These are phyloP conservation scores for Seladonia tumulorum DNA, from an alignment of 2,888 invertebrate genomes.

Conservation along the genomic window DNA sequence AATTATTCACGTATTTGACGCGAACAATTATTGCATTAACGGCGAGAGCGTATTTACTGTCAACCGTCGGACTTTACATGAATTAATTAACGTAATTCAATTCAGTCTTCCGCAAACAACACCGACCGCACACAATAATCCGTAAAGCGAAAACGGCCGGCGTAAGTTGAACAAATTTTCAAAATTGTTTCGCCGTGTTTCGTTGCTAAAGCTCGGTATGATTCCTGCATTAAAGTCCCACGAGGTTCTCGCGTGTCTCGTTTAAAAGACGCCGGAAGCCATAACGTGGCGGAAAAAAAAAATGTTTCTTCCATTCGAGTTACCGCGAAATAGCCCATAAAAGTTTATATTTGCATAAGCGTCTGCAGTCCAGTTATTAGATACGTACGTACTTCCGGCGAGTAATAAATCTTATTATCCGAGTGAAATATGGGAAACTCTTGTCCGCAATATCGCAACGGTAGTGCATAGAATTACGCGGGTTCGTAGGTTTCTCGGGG, in stretches of 20 bases:
- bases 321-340: background rate
- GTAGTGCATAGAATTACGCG: slow-evolving; percentile 34
- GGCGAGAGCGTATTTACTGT: background rate
- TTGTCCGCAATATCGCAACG: slow-evolving; percentile 40
- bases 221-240: background rate
- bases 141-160: background rate
- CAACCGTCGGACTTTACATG: background rate
- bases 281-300: background rate
- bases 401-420: slow-evolving; percentile 58
- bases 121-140: background rate
- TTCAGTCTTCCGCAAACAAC: background rate
- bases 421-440: slow-evolving; percentile 33
- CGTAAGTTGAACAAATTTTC: too few relatives aligned
- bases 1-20: background rate
- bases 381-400: background rate
- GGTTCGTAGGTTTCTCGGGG: slow-evolving; percentile 1
- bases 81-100: background rate
- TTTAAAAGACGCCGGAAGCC: background rate
- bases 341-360: background rate
- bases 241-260: background rate
- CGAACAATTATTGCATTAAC: background rate
- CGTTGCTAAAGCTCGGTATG: background rate
- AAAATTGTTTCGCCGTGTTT: background rate
- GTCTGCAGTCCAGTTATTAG: background rate
- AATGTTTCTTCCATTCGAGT: background rate